Evolutionary conservation across 92 coral and sea anemone genomes (phyloP), one percentile per base, ranked within the genome.

Genomic region (Micromussa lordhowensis): DNA sequence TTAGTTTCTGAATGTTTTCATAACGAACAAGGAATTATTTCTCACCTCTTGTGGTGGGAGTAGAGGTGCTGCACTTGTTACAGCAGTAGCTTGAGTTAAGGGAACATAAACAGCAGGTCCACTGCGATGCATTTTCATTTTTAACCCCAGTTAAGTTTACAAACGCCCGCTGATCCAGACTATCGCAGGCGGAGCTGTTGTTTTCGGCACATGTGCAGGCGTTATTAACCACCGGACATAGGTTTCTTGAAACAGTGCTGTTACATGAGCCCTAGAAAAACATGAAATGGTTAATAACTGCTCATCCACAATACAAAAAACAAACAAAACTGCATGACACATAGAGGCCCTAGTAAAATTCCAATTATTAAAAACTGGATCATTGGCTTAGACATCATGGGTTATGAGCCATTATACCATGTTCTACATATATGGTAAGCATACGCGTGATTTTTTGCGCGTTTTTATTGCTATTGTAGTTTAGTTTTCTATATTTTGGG

Each of bases 61-160:
- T 35, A 13, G 31, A 28, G 0, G 3, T 79, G 55, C 72, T 83
- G 89, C 98, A 95, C 72, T 58, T 73, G 10, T 80, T 53, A 72
- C 98, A 95, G 78, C 96, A 95, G 76, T 80, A 87, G 21, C 87
- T 92, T 31, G 64, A 32, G 48, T 87, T 87, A 6, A 53, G 36
- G 49, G 82, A 10, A 74, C 98, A 95, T 29, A 58, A 30, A 40
- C 98, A 95, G 69, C 98, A 95, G 19, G 38, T 32, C 89, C 95
- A 87, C 22, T 40, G 44, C 14, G 88, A 74, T n/a, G 85, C 75
- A 51, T 12, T 88, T 18, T 82, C 88, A 57, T 55, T 57, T 26
- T n/a, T 0, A 28, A 75, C 88, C 30, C 90, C 94, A 3, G 94
- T 93, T 31, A 78, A 40, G 70, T 91, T 88, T 2, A 85, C 88